Conservation (phyloP, 2,113 vertebrate genomes). For the Kryptolebias marmoratus region DNA sequence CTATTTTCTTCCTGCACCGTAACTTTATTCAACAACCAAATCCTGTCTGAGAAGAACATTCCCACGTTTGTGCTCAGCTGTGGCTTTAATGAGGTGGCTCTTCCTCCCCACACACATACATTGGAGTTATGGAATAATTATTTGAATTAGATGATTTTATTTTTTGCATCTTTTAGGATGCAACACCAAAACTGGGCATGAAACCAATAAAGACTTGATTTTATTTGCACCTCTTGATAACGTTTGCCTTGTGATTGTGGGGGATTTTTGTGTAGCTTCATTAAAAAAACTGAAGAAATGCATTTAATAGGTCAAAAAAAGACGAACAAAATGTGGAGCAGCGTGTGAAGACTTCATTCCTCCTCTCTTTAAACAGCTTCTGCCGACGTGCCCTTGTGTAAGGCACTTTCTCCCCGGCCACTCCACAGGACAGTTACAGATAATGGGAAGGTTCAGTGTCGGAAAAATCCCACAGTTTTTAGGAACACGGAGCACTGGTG, state of each 20-base stretch:
- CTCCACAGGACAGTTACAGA: constrained; percentile 12
- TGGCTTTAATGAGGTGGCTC: too few species aligned
- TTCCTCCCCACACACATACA: too few species aligned
- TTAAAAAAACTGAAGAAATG: not conserved
- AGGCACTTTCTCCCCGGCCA: constrained; percentile 53
- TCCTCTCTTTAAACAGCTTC: not conserved
- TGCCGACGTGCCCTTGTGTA: constrained; percentile 40
- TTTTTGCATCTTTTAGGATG: too few species aligned
- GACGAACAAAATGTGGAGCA: constrained; percentile 3
- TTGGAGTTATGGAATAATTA: not conserved
- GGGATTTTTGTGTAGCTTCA: not conserved
- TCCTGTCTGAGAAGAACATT: not conserved
- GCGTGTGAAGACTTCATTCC: not conserved
- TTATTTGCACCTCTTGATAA: not conserved
- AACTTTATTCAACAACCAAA: not conserved
- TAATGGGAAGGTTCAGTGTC: not conserved
- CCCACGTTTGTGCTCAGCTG: too few species aligned
- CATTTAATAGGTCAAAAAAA: not conserved
- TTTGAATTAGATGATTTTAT: not conserved
- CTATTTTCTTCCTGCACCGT: not conserved
- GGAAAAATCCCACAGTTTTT: constrained; percentile 1
- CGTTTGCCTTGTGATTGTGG: not conserved
- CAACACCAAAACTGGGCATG: too few species aligned
- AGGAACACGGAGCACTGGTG: constrained; percentile 3
- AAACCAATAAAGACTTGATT: not conserved